Conservation (phyloP, 1,140 invertebrate species). For the Drosophila serrata region DNA sequence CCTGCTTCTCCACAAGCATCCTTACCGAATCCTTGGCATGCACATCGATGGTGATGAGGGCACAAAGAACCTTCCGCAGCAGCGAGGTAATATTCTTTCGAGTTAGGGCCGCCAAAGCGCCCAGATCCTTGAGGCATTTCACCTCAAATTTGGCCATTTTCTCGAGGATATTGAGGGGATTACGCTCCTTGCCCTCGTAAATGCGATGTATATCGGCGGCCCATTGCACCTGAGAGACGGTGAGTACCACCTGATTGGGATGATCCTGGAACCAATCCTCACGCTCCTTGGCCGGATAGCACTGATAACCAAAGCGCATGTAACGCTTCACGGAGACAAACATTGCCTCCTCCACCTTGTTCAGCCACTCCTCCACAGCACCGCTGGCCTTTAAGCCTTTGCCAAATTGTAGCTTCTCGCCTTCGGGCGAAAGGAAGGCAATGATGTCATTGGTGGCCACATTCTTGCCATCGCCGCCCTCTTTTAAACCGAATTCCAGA, state of each 20-base stretch:
- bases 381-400: conserved; percentile 94
- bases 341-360: conserved; percentile 95
- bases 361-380: conserved; percentile 95
- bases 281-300: conserved; percentile 80
- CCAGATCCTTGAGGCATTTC: conserved; percentile 91
- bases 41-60: conserved; percentile 95
- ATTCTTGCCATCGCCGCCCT: conserved; percentile 79
- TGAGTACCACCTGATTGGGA: conserved; percentile 88
- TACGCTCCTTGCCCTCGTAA: conserved; percentile 87
- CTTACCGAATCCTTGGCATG: conserved; percentile 93
- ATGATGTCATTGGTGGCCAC: conserved; percentile 91
- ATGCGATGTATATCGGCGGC: conserved; percentile 91
- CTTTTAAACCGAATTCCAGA: conserved; percentile 90
- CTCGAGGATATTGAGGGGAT: conserved; percentile 82
- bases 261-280: conserved; percentile 85
- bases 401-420: conserved; percentile 91
- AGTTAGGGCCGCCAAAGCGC: conserved; percentile 91
- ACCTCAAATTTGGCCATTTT: conserved; percentile 89
- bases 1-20: conserved; percentile 89
- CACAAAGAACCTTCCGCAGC: conserved; percentile 91
- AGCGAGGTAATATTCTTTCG: conserved; percentile 89
- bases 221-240: conserved; percentile 96
- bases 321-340: conserved; percentile 90
- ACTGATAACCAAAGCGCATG: conserved; percentile 89
- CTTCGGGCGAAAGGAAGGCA: conserved; percentile 95